Evolutionary conservation across 2,113 vertebrate species (phyloP), one percentile per base, ranked within the genome.

Genomic region (Cephalopterus ornatus): DNA sequence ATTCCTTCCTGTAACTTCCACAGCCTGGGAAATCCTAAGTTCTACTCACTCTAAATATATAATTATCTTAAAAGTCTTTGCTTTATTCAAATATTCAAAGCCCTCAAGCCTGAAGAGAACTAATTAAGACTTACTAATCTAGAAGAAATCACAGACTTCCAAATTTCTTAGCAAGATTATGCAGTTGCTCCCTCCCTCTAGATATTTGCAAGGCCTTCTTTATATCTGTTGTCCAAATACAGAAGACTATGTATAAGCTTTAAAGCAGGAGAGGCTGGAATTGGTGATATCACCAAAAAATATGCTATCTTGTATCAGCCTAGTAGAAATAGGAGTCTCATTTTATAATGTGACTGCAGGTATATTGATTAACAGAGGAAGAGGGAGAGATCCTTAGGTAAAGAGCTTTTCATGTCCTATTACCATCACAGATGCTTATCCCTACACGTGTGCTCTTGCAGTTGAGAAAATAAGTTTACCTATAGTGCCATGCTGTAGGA

Each of bases 1-100:
- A 71, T 97, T 97, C 74, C 67, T 95, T 70, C 81, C 58, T 85
- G 49, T 88, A 73, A 33, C 61, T 97, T 96, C 66, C 76, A 47
- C 55, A 91, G 79, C 70, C 47, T 91, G 65, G 92, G 92, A 96
- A 95, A 94, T 75, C 32, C 19, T 52, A 41, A 71, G 4, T 85
- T 88, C 30, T 37, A 20, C 59, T 78, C 28, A 22, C 53, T 83
- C 88, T 73, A 97, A 89, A 91, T 83, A 85, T 91, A 68, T 89
- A 79, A 79, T 92, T 85, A 56, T 62, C 81, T 83, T 86, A n/a
- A 77, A 96, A 80, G 61, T 70, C 75, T 85, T 82, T 76, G 19
- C 63, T 93, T 93, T 94, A 33, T 77, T 93, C 70, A 88, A 58
- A 44, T 13, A 53, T 50, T 85, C 62, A 92, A 76, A 93, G 30